These are phyloP conservation scores for Teleopsis dalmanni DNA, from an alignment of 1,140 invertebrate species.

Conservation along the genomic window DNA sequence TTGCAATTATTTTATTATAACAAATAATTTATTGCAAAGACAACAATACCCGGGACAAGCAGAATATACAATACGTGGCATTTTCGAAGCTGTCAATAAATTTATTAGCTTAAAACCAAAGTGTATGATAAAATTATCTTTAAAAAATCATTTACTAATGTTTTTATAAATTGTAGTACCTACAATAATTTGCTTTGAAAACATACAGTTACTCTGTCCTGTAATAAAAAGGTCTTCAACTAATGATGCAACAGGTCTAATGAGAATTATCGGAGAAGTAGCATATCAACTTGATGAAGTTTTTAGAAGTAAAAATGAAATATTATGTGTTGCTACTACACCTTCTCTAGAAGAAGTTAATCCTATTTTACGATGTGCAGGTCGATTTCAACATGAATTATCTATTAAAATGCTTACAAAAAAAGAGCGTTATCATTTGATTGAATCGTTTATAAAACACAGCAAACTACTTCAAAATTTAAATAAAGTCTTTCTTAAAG, in stretches of 20 bases:
- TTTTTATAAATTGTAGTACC: constrained; percentile 16
- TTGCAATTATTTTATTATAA: constrained; percentile 29
- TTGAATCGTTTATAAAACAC: constrained; percentile 10
- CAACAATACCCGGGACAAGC: constrained; percentile 44
- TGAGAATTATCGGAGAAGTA: constrained; percentile 35
- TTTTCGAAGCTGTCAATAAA: constrained; percentile 42
- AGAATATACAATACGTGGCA: constrained; percentile 37
- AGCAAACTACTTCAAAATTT: background rate
- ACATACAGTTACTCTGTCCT: constrained; percentile 41
- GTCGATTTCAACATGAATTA: constrained; percentile 41
- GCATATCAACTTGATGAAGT: constrained; percentile 41
- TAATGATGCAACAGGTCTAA: constrained; percentile 21
- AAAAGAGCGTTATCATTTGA: constrained; percentile 17
- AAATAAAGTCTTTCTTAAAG: background rate
- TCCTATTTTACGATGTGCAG: constrained; percentile 34
- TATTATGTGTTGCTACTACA: constrained; percentile 44
- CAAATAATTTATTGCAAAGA: constrained; percentile 25
- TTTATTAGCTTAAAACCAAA: constrained; percentile 17
- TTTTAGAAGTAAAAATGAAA: constrained; percentile 16
- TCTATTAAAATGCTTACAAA: constrained; percentile 58
- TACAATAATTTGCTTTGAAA: constrained; percentile 39
- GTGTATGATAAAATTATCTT: constrained; percentile 13
- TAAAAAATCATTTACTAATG: background rate
- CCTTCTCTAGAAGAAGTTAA: constrained; percentile 37
- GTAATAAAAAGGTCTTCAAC: constrained; percentile 6